A percentile compares a stretch with the other conserved stretches of the same genome.
Evolutionary conservation across 2,797 vertebrate genomes (phyloP).

Genomic region (Periparus ater): DNA sequence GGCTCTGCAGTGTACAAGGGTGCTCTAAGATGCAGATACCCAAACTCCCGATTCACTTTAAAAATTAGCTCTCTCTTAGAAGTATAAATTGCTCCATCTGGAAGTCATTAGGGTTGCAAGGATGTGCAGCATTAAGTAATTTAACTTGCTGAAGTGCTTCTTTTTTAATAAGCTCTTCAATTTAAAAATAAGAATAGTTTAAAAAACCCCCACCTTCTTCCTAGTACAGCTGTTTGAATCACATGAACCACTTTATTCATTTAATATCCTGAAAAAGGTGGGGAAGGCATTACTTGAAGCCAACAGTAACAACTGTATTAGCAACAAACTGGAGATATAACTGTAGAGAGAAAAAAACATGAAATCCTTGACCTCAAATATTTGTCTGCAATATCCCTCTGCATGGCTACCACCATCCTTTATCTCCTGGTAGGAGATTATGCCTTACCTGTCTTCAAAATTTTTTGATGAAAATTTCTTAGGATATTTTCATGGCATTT

Average conservation of each 20-base stretch:
- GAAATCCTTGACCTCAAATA: not conserved
- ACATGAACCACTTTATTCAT: conserved; percentile 38
- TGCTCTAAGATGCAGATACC: conserved; percentile 65
- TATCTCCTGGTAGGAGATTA: not conserved
- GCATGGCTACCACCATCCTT: rapidly evolving
- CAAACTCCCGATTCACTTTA: conserved; percentile 60
- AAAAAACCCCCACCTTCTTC: not conserved
- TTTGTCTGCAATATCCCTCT: not conserved
- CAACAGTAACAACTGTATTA: not conserved
- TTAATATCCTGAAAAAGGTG: not conserved
- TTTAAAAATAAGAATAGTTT: conserved; percentile 67
- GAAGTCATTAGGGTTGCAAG: conserved; percentile 71
- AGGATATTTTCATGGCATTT: not conserved
- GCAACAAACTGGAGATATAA: not conserved
- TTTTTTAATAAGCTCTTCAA: conserved; percentile 70
- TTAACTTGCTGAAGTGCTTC: conserved; percentile 67
- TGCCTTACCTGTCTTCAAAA: not conserved
- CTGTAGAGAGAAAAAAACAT: not conserved
- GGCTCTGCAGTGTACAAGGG: conserved; percentile 51
- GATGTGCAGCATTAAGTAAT: conserved; percentile 66
- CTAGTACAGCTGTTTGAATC: conserved; percentile 60
- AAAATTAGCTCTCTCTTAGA: conserved; percentile 71
- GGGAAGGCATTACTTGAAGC: not conserved
- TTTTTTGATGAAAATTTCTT: not conserved
- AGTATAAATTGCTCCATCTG: conserved; percentile 72